Evolutionary conservation across 2,888 invertebrate species (phyloP).

Genomic region (Euplagia quadripunctaria): DNA sequence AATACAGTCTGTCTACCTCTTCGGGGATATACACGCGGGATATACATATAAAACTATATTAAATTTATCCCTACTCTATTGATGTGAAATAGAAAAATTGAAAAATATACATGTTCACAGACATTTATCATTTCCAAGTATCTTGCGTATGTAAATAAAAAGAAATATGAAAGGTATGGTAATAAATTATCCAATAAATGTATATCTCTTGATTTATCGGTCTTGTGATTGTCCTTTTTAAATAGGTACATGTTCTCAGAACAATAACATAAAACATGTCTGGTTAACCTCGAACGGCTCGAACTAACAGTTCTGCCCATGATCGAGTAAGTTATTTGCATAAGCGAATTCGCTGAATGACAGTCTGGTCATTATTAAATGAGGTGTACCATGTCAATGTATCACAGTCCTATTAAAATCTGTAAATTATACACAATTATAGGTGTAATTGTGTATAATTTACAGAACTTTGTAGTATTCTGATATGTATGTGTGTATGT

Average conservation of each 20-base stretch:
- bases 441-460: background rate
- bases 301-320: slow-evolving; percentile 62
- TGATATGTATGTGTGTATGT: background rate
- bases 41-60: background rate
- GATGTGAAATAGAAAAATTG: background rate
- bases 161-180: slow-evolving; percentile 6
- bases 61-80: background rate
- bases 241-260: slow-evolving; percentile 56
- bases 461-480: too few species aligned
- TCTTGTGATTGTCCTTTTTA: slow-evolving; percentile 54
- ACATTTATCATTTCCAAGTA: background rate
- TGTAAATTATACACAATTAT: slow-evolving; percentile 58
- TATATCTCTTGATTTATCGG: slow-evolving; percentile 47
- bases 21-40: background rate
- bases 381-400: slow-evolving; percentile 56
- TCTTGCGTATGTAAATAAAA: background rate
- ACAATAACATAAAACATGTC: slow-evolving; percentile 61
- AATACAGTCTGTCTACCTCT: background rate
- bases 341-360: slow-evolving; percentile 71
- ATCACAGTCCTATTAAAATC: slow-evolving; percentile 61
- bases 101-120: background rate
- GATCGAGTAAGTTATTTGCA: slow-evolving; percentile 66
- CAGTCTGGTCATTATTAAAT: slow-evolving; percentile 70
- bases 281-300: slow-evolving; percentile 64
- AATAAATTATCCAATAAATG: slow-evolving; percentile 31